Percentiles rank a stretch among this genome's conserved stretches.
These are phyloP conservation scores for Eulithis prunata DNA, from an alignment of 2,888 invertebrate genomes.

Conservation along the genomic window DNA sequence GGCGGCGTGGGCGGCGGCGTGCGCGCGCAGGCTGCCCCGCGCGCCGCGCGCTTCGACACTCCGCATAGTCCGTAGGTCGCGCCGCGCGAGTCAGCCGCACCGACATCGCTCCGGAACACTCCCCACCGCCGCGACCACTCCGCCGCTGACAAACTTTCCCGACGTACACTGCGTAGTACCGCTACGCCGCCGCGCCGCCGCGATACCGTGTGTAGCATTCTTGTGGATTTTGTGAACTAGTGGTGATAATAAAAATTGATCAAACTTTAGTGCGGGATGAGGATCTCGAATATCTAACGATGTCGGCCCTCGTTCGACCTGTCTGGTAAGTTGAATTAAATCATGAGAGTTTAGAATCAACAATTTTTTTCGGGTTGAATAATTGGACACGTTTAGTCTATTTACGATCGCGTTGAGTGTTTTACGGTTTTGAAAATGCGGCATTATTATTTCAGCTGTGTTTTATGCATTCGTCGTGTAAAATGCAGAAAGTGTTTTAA, in stretches of 20 bases:
- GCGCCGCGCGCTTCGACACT: slow-evolving; percentile 50
- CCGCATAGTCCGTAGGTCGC: slow-evolving; percentile 77
- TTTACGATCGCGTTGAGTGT: slow-evolving; percentile 45
- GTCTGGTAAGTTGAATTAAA: slow-evolving; percentile 75
- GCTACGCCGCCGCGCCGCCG: slow-evolving; percentile 60
- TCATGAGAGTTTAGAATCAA: slow-evolving; percentile 50
- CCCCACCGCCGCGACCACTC: slow-evolving; percentile 50
- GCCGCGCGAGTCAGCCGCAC: slow-evolving; percentile 77
- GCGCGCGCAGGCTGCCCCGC: slow-evolving; percentile 64
- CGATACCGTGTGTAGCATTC: slow-evolving; percentile 52
- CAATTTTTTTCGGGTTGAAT: slow-evolving; percentile 57
- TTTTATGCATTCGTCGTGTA: slow-evolving; percentile 56
- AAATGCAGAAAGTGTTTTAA: slow-evolving; percentile 65
- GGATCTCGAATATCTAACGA: slow-evolving; percentile 79
- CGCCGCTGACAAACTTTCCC: slow-evolving; percentile 68
- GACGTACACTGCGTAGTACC: slow-evolving; percentile 48
- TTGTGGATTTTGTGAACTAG: slow-evolving; percentile 62
- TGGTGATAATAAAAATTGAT: slow-evolving; percentile 44
- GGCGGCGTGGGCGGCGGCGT: slow-evolving; percentile 78
- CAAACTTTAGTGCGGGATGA: slow-evolving; percentile 77
- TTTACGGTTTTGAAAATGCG: slow-evolving; percentile 51
- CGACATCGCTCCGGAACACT: slow-evolving; percentile 57
- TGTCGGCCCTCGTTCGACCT: slow-evolving; percentile 84
- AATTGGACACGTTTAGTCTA: slow-evolving; percentile 52
- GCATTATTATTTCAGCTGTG: slow-evolving; percentile 76